Evolutionary conservation across 2,113 vertebrate genomes (phyloP), one percentile per base, ranked within the genome.

Genomic region (Heterotilapia buettikoferi): DNA sequence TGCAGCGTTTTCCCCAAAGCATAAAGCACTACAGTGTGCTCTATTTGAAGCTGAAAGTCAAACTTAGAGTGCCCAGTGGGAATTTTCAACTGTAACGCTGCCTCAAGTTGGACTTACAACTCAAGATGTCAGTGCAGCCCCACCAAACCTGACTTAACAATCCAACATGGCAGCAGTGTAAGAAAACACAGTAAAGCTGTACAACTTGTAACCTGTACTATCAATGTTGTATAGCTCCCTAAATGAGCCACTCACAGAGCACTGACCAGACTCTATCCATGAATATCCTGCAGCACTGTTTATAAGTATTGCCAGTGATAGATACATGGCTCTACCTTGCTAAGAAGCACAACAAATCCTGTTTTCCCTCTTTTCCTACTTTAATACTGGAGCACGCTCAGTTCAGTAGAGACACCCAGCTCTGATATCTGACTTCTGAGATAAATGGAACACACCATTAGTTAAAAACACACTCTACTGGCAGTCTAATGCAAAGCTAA

Each of bases 1-100:
- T n/a, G 38, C 24, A 54, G 16, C 82, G 26, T 94, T 92, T 90
- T 84, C 6, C 83, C 71, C 86, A 90, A 88, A 92, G 86, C 91
- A 88, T 36, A 10, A 73, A 26, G 29, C 61, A 21, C 13, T 43
- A 43, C 66, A 12, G 38, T 9, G 0, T 9, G 38, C 21, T 43
- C 38, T 45, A 6, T 45, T 73, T 73, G 40, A 73, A 73, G 40
- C 24, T 26, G 14, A 14, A 18, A 73, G 21, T 40, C 38, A 45
- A 43, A 73, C 21, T 26, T 73, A 3, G 40, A 45, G 0, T 73
- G 5, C 68, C 21, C 40, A 73, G 68, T 18, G 13, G 13, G 21
- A 73, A 73, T 73, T 73, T 73, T 45, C 68, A 73, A 73, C 21
- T 73, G 40, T 43, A 45, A 45, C 40, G 13, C 13, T 2, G 2